phyloP scores from a whole-genome alignment of 2,797 vertebrate genomes.

The Prunella strophiata region DNA sequence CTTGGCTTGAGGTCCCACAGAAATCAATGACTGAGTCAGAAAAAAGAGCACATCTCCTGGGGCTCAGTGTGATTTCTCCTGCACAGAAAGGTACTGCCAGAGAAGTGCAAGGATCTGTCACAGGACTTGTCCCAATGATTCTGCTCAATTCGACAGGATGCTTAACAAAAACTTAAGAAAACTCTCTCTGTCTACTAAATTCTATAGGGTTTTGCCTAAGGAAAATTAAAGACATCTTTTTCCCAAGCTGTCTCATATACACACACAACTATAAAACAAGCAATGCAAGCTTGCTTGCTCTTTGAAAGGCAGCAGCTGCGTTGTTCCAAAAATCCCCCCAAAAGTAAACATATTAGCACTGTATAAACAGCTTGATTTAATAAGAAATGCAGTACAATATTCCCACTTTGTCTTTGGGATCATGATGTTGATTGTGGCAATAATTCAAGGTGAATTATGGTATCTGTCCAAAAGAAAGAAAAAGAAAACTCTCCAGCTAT shows the following conservation, averaged over 20 bases:
- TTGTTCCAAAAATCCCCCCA: slow-evolving; percentile 61
- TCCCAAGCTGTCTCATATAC: slow-evolving; percentile 48
- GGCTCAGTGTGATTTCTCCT: neutral
- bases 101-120: neutral
- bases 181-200: neutral
- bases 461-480: slow-evolving; percentile 42
- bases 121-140: neutral
- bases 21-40: neutral
- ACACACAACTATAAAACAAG: slow-evolving; percentile 22
- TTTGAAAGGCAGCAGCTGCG: slow-evolving; percentile 69
- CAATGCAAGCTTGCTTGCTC: neutral
- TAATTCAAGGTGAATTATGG: slow-evolving; percentile 72
- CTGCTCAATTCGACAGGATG: neutral
- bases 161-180: neutral
- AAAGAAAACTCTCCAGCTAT: slow-evolving; percentile 59
- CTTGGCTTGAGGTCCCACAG: slow-evolving; percentile 21
- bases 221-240: slow-evolving; percentile 56
- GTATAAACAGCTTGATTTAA: slow-evolving; percentile 73
- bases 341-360: slow-evolving; percentile 75
- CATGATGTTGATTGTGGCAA: slow-evolving; percentile 14
- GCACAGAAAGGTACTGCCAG: neutral
- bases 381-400: slow-evolving; percentile 63
- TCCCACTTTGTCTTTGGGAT: slow-evolving; percentile 59
- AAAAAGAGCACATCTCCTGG: neutral
- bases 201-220: slow-evolving; percentile 25